These are phyloP conservation scores for Echeneis naucrates DNA, from an alignment of 2,797 vertebrate genomes.

Conservation along the genomic window DNA sequence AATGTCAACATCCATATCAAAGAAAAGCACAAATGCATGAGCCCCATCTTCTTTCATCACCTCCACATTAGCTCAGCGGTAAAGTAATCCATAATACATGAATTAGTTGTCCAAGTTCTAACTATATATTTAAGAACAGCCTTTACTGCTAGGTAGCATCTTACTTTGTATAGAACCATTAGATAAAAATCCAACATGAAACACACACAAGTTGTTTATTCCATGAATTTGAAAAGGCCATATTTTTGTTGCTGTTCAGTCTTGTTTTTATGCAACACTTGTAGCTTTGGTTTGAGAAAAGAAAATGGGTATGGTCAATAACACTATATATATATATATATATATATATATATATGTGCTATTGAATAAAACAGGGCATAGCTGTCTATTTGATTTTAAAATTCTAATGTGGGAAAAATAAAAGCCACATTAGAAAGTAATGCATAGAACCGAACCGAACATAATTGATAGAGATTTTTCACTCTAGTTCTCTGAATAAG, in stretches of 20 bases:
- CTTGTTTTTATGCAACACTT: background rate
- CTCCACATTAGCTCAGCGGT: slow-evolving; percentile 28
- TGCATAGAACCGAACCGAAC: too few species aligned
- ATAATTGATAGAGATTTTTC: slow-evolving; percentile 49
- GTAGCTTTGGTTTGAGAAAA: background rate
- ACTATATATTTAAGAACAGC: slow-evolving; percentile 2
- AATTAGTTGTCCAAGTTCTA: slow-evolving; percentile 8
- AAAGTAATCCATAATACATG: slow-evolving; percentile 13
- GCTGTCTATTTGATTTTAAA: background rate
- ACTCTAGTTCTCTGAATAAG: slow-evolving; percentile 54
- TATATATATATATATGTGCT: background rate
- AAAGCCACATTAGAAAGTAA: background rate
- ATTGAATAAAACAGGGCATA: background rate
- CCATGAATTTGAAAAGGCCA: background rate
- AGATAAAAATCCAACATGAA: background rate
- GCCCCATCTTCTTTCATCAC: slow-evolving; percentile 20
- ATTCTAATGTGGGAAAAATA: background rate
- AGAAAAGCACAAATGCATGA: slow-evolving; percentile 5
- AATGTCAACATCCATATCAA: slow-evolving; percentile 24
- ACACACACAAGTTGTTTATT: background rate
- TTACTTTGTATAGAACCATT: background rate
- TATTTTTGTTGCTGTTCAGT: background rate
- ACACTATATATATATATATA: too few species aligned
- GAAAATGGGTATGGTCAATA: background rate
- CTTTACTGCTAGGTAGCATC: background rate